Conservation (phyloP, 2,113 vertebrate species). For the Piaya cayana region DNA sequence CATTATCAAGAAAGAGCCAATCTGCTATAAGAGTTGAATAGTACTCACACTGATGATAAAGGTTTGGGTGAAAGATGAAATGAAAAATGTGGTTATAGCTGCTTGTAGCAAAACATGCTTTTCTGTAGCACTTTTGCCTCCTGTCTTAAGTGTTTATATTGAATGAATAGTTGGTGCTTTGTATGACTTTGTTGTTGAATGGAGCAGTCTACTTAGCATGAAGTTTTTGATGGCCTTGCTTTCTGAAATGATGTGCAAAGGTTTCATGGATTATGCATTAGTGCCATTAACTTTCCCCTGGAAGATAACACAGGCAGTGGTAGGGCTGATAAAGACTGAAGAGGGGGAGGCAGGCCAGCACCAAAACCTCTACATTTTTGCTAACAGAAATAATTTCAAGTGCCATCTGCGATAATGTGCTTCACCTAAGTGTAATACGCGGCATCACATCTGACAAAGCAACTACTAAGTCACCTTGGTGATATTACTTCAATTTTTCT, state of each 20-base stretch:
- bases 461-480: not conserved
- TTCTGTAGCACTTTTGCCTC: slow-evolving; percentile 40
- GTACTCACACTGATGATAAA: not conserved
- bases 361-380: not conserved
- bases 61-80: slow-evolving; percentile 63
- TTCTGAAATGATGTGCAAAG: slow-evolving; percentile 2
- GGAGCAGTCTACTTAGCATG: slow-evolving; percentile 16
- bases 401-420: not conserved
- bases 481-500: not conserved
- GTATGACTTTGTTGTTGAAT: not conserved
- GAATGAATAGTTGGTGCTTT: slow-evolving; percentile 36
- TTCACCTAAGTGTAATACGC: not conserved
- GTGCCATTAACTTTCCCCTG: slow-evolving; percentile 1
- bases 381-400: not conserved
- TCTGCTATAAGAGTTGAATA: not conserved
- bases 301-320: not conserved
- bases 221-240: slow-evolving; percentile 37
- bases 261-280: slow-evolving; percentile 3
- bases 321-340: not conserved
- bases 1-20: slow-evolving; percentile 26
- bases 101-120: slow-evolving; percentile 37
- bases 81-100: slow-evolving; percentile 41
- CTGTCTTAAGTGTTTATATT: not conserved
- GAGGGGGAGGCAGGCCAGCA: not conserved
- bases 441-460: not conserved